Evolutionary conservation across 1,140 invertebrate genomes (phyloP), one percentile per base, ranked within the genome.

Genomic region (Papilio glaucus): DNA sequence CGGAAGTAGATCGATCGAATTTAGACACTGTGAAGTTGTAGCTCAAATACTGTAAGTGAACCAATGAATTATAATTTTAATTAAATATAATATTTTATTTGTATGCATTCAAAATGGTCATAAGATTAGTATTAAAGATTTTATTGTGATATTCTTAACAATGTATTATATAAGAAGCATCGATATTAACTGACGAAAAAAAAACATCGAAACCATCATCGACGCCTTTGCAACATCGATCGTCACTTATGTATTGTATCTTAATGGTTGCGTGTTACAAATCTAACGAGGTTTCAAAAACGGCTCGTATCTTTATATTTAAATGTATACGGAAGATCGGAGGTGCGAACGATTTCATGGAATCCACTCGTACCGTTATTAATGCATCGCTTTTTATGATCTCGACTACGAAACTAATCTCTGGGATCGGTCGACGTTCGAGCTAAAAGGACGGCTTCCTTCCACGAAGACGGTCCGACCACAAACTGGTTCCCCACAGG

Each of bases 401-500:
- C 73, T 69, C 76, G 69, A 60, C 65, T 62, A 62, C 73, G 63
- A 71, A 65, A 42, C 72, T 76, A 79, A 82, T 81, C 71, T 76
- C 67, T 70, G 74, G 75, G 61, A 75, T 81, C 69, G 74, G 53
- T 61, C 72, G 71, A 45, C 72, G 75, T 63, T 53, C 72, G 76
- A 82, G 81, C 84, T 87, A 81, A 85, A 82, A 77, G 80, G 76
- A 77, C 69, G 75, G 67, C 77, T 81, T 76, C 78, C 78, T 86
- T 85, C 85, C 83, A 79, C 77, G 84, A 85, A 88, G 72, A 71
- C 70, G 53, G 77, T 21, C 69, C 73, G 37, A 42, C 74, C 79
- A 71, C 60, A 85, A 90, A 87, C 83, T 73, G 83, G 86, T 90
- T 90, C 84, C 75, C 78, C 83, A 80, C 87, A 90, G 87, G 88